These are phyloP conservation scores for Pegoplata infirma DNA, from an alignment of 2,888 invertebrate species.

Conservation along the genomic window DNA sequence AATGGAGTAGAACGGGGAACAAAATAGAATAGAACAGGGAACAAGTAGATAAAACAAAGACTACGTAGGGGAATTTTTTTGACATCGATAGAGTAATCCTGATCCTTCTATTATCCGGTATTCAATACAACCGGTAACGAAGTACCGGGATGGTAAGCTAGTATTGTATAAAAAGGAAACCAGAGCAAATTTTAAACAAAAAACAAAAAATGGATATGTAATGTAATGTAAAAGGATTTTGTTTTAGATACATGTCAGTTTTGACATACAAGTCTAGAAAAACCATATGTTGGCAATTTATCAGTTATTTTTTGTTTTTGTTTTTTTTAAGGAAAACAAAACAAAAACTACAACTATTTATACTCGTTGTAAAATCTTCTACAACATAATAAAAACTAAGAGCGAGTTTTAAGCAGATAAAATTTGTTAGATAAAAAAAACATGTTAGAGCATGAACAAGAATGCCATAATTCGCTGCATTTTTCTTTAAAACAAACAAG, in stretches of 20 bases:
- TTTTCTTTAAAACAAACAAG: not conserved
- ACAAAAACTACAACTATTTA: slow-evolving; percentile 48
- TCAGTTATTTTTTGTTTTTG: slow-evolving; percentile 30
- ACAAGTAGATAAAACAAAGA: too few species aligned
- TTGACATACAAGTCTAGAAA: slow-evolving; percentile 47
- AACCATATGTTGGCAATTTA: slow-evolving; percentile 61
- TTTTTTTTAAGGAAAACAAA: slow-evolving; percentile 9
- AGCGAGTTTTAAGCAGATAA: slow-evolving; percentile 28
- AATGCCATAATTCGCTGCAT: not conserved
- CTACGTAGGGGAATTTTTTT: too few species aligned
- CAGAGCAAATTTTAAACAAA: slow-evolving; percentile 30
- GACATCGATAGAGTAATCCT: too few species aligned
- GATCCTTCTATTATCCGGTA: too few species aligned
- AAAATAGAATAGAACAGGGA: too few species aligned
- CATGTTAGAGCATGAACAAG: slow-evolving; percentile 13
- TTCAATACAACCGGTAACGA: too few species aligned
- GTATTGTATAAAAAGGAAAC: slow-evolving; percentile 8
- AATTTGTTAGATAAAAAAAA: not conserved
- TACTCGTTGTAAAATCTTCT: not conserved
- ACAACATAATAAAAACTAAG: not conserved
- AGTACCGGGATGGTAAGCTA: too few species aligned
- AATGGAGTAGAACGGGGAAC: too few species aligned
- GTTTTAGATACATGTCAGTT: slow-evolving; percentile 26
- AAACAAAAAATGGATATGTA: not conserved
- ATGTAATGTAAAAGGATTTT: slow-evolving; percentile 20